Conservation (phyloP, 2,888 invertebrate species). For the Autographa gamma region DNA sequence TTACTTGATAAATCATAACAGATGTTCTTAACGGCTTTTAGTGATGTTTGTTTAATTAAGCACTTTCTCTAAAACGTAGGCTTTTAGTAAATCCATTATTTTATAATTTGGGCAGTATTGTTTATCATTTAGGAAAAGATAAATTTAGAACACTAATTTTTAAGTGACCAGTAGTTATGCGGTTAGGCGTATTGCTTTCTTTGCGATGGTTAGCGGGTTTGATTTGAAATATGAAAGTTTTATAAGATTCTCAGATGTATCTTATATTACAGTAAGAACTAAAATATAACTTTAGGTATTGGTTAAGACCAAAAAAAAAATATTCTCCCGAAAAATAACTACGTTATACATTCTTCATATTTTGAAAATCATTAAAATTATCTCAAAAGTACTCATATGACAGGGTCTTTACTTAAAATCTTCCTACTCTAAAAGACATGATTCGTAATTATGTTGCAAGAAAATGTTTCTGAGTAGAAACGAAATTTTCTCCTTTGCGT, state of each 20-base stretch:
- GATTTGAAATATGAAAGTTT: too few relatives aligned
- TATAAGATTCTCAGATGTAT: too few relatives aligned
- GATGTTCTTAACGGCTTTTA: constrained; percentile 25
- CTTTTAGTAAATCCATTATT: background rate
- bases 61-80: background rate
- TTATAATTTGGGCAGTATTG: background rate
- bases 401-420: background rate
- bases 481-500: background rate
- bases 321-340: too few relatives aligned
- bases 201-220: too few relatives aligned
- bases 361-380: too few relatives aligned
- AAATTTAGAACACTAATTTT: background rate
- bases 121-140: background rate
- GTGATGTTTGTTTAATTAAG: constrained; percentile 1
- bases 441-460: background rate
- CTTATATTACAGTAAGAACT: too few relatives aligned
- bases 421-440: background rate
- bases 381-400: background rate
- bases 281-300: too few relatives aligned
- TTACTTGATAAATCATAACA: constrained; percentile 32
- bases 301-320: too few relatives aligned
- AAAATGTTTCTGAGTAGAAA: background rate
- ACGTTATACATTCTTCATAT: too few relatives aligned
- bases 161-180: too few relatives aligned
- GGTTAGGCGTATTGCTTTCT: too few relatives aligned